Evolutionary conservation across 2,113 vertebrate genomes (phyloP).

Genomic region (Pycnonotus jocosus): DNA sequence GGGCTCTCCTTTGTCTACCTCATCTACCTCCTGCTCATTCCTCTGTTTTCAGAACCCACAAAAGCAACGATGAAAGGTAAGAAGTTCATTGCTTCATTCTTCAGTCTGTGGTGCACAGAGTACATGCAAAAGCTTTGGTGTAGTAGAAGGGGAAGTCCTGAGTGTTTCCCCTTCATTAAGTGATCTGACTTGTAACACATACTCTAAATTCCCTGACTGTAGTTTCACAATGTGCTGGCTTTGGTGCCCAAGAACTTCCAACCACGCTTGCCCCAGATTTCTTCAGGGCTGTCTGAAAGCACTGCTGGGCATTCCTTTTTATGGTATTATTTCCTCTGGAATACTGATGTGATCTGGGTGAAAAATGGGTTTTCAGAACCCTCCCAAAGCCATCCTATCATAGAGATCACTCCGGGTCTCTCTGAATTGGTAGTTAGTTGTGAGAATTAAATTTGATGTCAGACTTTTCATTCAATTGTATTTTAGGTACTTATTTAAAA

Average conservation of each 20-base stretch:
- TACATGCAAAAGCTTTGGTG: neutral
- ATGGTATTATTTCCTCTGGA: neutral
- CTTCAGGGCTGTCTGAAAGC: neutral
- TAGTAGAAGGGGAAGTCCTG: neutral
- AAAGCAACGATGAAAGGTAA: slow-evolving; percentile 94
- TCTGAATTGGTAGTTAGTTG: neutral
- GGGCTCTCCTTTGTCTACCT: slow-evolving; percentile 97
- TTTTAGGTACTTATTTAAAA: neutral
- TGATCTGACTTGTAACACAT: neutral
- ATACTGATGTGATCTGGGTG: neutral
- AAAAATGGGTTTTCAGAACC: neutral
- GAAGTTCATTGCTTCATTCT: neutral
- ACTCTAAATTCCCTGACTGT: neutral
- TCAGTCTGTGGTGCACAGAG: neutral
- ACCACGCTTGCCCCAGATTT: neutral
- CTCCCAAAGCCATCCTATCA: accelerated
- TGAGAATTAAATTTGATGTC: neutral
- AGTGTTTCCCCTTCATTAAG: neutral
- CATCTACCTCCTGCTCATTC: slow-evolving; percentile 97
- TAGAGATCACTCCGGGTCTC: neutral
- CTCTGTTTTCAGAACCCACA: slow-evolving; percentile 92
- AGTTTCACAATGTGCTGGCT: neutral
- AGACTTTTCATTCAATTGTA: neutral
- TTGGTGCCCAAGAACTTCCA: neutral
- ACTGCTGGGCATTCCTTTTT: neutral